A percentile compares a stretch with the other conserved stretches of the same genome.
Conservation (phyloP, 2,797 vertebrate genomes). For the Syncerus caffer region DNA sequence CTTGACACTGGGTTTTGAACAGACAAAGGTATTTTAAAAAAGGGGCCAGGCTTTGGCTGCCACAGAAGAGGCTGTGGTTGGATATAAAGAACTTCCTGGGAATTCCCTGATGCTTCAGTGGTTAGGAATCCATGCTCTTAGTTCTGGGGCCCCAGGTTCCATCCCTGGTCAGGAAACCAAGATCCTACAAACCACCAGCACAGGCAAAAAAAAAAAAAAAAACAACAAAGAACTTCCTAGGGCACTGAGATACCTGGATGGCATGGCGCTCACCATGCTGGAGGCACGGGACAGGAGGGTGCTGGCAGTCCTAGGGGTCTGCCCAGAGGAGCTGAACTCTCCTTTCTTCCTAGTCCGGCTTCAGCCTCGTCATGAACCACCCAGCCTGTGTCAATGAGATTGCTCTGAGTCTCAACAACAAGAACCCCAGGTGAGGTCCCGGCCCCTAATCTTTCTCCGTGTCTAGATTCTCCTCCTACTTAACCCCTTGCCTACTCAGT, state of each 20-base stretch:
- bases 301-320: neutral
- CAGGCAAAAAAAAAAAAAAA: neutral
- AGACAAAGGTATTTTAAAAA: neutral
- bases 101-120: neutral
- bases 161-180: neutral
- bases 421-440: slow-evolving; percentile 88
- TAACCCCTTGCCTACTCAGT: neutral
- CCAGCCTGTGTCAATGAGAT: slow-evolving; percentile 95
- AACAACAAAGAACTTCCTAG: neutral
- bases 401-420: slow-evolving; percentile 94
- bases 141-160: neutral
- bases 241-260: neutral
- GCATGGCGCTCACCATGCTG: neutral
- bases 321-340: neutral
- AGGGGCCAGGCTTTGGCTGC: neutral
- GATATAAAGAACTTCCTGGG: neutral
- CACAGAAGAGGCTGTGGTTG: neutral
- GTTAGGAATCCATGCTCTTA: neutral
- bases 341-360: slow-evolving; percentile 87
- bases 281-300: neutral
- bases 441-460: neutral
- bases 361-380: slow-evolving; percentile 96
- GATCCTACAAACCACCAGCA: neutral
- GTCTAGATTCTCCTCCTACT: neutral
- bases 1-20: slow-evolving; percentile 4